A percentile compares a stretch with the other conserved stretches of the same genome.
Evolutionary conservation across 2,888 invertebrate genomes (phyloP).

Genomic region (Mimas tiliae): DNA sequence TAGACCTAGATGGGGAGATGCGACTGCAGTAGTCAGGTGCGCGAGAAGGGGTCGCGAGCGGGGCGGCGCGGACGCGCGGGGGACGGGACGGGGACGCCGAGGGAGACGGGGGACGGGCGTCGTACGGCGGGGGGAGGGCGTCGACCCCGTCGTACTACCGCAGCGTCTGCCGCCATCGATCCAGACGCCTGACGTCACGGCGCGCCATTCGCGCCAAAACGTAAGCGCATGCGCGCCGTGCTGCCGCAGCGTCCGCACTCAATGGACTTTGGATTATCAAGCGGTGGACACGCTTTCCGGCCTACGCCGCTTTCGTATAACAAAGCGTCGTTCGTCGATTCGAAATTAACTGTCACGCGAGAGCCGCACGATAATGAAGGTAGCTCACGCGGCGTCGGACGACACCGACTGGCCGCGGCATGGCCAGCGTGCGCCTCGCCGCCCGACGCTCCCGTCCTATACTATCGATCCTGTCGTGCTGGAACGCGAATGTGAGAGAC

Average conservation of each 20-base stretch:
- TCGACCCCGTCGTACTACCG: conserved; percentile 84
- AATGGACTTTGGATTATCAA: conserved; percentile 76
- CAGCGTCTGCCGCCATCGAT: conserved; percentile 85
- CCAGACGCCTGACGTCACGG: conserved; percentile 84
- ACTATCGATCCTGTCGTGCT: conserved; percentile 46
- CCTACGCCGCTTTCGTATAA: conserved; percentile 60
- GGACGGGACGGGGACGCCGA: conserved; percentile 61
- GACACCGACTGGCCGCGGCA: conserved; percentile 39
- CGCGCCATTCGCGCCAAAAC: conserved; percentile 84
- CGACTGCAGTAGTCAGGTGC: conserved; percentile 81
- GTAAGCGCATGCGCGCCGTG: conserved; percentile 79
- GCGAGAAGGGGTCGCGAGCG: conserved; percentile 52
- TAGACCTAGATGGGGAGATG: conserved; percentile 74
- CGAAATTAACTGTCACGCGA: conserved; percentile 69
- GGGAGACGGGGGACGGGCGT: conserved; percentile 65
- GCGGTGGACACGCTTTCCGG: conserved; percentile 77
- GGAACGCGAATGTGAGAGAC: conserved; percentile 72
- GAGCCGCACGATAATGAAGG: conserved; percentile 57
- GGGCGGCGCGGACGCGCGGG: conserved; percentile 51
- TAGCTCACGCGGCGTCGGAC: conserved; percentile 34
- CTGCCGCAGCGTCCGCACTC: conserved; percentile 81
- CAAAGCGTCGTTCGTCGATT: conserved; percentile 63
- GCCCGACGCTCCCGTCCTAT: conserved; percentile 39
- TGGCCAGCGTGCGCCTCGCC: conserved; percentile 51
- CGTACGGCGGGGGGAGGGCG: conserved; percentile 67